Base-by-base conservation (phyloP, 2,113 vertebrate genomes). In the Petrocephalus microphthalmus region DNA sequence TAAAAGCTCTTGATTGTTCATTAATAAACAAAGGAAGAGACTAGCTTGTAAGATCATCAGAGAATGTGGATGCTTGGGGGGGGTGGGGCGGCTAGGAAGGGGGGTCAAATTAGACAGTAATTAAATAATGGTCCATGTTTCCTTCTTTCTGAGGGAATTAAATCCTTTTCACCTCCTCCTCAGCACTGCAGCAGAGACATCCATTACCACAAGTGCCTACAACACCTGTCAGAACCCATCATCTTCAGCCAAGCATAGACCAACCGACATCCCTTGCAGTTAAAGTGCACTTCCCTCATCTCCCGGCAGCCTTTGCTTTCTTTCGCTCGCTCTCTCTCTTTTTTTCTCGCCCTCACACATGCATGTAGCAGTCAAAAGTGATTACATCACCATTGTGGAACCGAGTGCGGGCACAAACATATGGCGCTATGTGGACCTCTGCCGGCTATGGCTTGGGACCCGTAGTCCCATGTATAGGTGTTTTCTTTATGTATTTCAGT, bases 181-280 rank as follows among this genome's bases (percentile, higher is more conserved):
- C 92, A 93, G 90, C 91, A 91, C 94, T 93, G 93, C 94, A 94
- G 95, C 96, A 94, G 93, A 96, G 95, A 95, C 95, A 95, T 96
- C 96, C 96, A 96, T 95, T 97, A 97, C 90, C 93, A 96, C 93
- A 95, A 96, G 95, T 93, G 95, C 95, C 95, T 96, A 95, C 96
- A 97, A 96, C 97, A 97, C 96, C 97, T 98, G 97, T 98, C 97
- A 97, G 93, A 95, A 96, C 92, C 92, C 95, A 97, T 98, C 97
- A 97, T 91, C 92, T 93, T 94, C 94, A 93, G 91, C 92, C 88
- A 29, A 94, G 94, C 95, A 95, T 94, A 95, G 92, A 93, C 92
- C 94, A 96, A 95, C 95, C 95, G 95, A 96, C 91, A 49, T 94
- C 92, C 92, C 93, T 93, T 90, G 94, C 94, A 95, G 93, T 95